Conservation (phyloP, 1,140 invertebrate genomes). For the Archivesica marissinica region DNA sequence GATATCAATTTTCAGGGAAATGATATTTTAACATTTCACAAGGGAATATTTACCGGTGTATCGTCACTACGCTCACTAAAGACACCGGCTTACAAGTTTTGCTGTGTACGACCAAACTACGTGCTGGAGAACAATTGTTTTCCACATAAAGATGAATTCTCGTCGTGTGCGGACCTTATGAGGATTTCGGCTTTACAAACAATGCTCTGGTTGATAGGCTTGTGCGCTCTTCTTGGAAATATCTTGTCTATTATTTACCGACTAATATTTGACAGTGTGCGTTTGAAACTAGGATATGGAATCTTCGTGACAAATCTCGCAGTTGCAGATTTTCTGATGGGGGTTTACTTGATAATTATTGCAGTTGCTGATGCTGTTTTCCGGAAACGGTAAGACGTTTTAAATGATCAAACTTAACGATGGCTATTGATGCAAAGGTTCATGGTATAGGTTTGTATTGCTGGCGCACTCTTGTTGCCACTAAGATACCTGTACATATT, state of each 20-base stretch:
- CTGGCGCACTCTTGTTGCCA: too few species aligned
- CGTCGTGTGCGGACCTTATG: slow-evolving; percentile 71
- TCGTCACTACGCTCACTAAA: neutral
- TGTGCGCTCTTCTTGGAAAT: slow-evolving; percentile 69
- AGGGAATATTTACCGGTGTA: neutral
- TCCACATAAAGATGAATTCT: slow-evolving; percentile 68
- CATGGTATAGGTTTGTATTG: too few species aligned
- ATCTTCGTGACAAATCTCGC: slow-evolving; percentile 75
- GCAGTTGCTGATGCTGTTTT: slow-evolving; percentile 71
- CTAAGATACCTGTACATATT: too few species aligned
- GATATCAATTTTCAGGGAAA: neutral
- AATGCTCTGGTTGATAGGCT: slow-evolving; percentile 71
- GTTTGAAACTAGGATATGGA: slow-evolving; percentile 66
- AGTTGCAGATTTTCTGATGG: slow-evolving; percentile 79
- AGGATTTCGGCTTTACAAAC: slow-evolving; percentile 60
- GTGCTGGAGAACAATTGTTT: slow-evolving; percentile 59
- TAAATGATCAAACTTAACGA: neutral
- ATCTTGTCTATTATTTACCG: slow-evolving; percentile 62
- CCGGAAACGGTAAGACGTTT: slow-evolving; percentile 40
- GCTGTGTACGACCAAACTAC: slow-evolving; percentile 17
- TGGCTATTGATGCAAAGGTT: too few species aligned
- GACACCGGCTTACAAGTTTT: slow-evolving; percentile 20
- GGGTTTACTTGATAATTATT: slow-evolving; percentile 78
- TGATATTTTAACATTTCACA: neutral
- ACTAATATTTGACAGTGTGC: slow-evolving; percentile 41